Evolutionary conservation across 2,113 vertebrate species (phyloP).

Genomic region (Eulemur macaco): DNA sequence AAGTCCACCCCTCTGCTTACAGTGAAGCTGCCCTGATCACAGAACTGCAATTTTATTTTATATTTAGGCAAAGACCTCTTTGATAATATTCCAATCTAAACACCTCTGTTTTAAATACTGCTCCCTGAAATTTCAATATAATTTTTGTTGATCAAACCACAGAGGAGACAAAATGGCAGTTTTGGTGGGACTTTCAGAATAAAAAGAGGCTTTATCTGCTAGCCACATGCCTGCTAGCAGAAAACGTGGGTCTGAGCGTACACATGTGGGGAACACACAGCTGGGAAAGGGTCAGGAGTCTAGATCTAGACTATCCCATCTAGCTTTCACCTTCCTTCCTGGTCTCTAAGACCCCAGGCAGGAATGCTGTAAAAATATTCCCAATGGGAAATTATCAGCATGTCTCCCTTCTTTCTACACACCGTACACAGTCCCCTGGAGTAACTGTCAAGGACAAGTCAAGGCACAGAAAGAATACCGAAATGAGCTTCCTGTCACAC

Average conservation of each 20-base stretch:
- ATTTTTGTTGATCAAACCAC: slow-evolving; percentile 8
- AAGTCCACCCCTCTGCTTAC: background rate
- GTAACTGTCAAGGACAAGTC: slow-evolving; percentile 52
- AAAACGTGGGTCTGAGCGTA: background rate
- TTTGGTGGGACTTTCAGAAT: slow-evolving; percentile 29
- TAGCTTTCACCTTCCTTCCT: background rate
- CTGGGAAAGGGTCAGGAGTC: background rate
- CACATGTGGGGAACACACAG: background rate
- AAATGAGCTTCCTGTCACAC: slow-evolving; percentile 56
- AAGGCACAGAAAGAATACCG: slow-evolving; percentile 27
- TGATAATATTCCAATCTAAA: slow-evolving; percentile 42
- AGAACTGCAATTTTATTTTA: background rate
- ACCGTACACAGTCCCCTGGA: background rate
- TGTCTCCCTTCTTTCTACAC: background rate
- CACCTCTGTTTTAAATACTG: slow-evolving; percentile 27
- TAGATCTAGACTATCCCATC: background rate
- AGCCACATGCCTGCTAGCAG: background rate
- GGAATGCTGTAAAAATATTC: background rate
- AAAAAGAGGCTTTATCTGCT: slow-evolving; percentile 19
- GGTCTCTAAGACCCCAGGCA: background rate
- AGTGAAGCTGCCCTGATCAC: background rate
- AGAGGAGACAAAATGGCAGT: slow-evolving; percentile 11
- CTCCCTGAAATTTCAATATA: background rate
- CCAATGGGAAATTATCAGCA: background rate
- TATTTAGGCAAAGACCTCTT: slow-evolving; percentile 12